Conservation (phyloP, 1,140 invertebrate species). For the Chlorops oryzae region DNA sequence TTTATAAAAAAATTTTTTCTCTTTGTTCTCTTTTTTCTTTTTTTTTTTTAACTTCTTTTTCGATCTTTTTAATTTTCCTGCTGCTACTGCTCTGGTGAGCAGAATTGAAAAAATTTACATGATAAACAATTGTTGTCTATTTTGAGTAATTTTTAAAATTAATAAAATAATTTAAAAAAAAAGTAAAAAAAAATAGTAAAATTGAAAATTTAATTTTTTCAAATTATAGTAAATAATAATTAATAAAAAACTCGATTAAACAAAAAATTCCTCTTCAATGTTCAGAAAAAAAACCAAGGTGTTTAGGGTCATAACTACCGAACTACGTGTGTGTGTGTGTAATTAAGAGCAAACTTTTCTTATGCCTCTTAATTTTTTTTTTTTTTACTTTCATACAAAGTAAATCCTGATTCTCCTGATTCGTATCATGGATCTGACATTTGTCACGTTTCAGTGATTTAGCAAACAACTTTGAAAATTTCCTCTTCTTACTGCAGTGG, state of each 20-base stretch:
- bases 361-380: neutral
- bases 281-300: too few relatives aligned
- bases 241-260: too few relatives aligned
- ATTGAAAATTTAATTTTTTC: neutral
- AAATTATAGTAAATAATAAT: neutral
- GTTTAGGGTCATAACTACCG: neutral
- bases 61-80: neutral
- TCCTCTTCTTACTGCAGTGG: too few relatives aligned
- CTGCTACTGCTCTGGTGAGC: neutral
- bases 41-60: neutral
- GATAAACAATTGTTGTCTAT: neutral
- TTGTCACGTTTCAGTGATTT: too few relatives aligned
- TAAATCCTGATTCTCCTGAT: too few relatives aligned
- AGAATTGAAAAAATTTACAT: neutral
- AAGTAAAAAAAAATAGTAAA: neutral
- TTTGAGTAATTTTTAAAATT: neutral
- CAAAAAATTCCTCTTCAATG: too few relatives aligned
- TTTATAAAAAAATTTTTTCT: neutral
- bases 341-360: neutral
- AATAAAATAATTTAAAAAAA: neutral
- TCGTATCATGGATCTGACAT: too few relatives aligned
- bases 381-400: constrained; percentile 2
- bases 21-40: neutral
- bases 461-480: too few relatives aligned
- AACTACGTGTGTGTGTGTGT: neutral